phyloP scores from a whole-genome alignment of 64 coral and sea anemone species.

The Hydrozoanthus tunicans region DNA sequence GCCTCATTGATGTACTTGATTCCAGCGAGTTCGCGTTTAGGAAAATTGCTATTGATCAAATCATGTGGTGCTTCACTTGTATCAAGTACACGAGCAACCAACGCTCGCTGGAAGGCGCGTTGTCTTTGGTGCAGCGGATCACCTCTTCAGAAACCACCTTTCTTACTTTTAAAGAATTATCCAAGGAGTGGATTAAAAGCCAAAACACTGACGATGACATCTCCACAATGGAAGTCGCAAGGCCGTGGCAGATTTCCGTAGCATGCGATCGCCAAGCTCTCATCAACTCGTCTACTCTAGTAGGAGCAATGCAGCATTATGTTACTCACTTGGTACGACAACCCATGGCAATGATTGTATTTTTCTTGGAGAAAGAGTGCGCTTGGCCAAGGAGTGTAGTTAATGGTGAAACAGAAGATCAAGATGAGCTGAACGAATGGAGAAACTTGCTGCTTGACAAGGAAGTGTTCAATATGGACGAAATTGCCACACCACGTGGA shows the following conservation, averaged over 20 bases:
- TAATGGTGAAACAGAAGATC: neutral
- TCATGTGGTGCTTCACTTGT: conserved; percentile 85
- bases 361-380: conserved; percentile 84
- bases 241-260: conserved; percentile 73
- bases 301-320: conserved; percentile 70
- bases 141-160: conserved; percentile 48
- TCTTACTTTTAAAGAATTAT: conserved; percentile 61
- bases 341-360: conserved; percentile 81
- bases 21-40: conserved; percentile 60
- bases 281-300: conserved; percentile 75
- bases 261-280: conserved; percentile 76
- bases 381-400: conserved; percentile 51
- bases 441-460: conserved; percentile 47
- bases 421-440: conserved; percentile 46
- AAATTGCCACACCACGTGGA: conserved; percentile 64
- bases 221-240: conserved; percentile 3
- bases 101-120: conserved; percentile 36
- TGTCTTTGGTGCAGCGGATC: conserved; percentile 46
- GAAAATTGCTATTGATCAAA: conserved; percentile 64
- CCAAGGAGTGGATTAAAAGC: conserved; percentile 50
- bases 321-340: conserved; percentile 68
- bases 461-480: conserved; percentile 62
- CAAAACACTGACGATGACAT: neutral
- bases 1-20: conserved; percentile 55
- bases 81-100: conserved; percentile 62